Conservation (phyloP, 2,113 vertebrate species). For the Ifrita kowaldi region DNA sequence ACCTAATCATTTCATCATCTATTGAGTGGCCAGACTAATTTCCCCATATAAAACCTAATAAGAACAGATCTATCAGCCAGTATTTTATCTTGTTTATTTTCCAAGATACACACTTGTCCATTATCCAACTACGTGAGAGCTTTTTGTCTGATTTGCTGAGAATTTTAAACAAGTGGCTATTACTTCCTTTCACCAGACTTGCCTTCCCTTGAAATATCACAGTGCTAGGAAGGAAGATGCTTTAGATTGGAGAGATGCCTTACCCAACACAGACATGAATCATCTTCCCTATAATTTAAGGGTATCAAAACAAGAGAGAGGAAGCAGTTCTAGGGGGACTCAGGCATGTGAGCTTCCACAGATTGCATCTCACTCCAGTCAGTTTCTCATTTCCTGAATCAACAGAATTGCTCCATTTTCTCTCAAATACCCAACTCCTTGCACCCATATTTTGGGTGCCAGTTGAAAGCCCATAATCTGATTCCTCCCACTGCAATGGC, state of each 20-base stretch:
- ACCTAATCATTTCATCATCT: neutral
- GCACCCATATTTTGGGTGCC: neutral
- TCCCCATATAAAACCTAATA: neutral
- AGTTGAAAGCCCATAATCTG: neutral
- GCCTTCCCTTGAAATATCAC: neutral
- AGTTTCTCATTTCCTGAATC: neutral
- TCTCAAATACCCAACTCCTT: neutral
- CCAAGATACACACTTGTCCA: neutral
- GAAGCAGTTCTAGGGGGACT: neutral
- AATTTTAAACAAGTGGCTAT: neutral
- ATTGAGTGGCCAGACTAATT: neutral
- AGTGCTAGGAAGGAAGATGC: neutral
- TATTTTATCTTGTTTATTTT: neutral
- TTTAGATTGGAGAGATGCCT: neutral
- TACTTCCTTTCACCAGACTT: neutral
- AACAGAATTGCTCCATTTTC: neutral
- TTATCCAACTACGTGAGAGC: neutral
- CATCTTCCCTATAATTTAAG: neutral
- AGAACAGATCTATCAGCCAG: neutral
- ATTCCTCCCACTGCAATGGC: slow-evolving; percentile 20
- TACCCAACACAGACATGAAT: neutral
- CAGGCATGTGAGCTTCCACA: neutral
- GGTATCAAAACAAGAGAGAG: neutral
- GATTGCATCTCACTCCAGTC: neutral
- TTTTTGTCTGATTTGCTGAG: neutral